Conservation (phyloP, 2,113 vertebrate species). For the Chelonoidis abingdonii region DNA sequence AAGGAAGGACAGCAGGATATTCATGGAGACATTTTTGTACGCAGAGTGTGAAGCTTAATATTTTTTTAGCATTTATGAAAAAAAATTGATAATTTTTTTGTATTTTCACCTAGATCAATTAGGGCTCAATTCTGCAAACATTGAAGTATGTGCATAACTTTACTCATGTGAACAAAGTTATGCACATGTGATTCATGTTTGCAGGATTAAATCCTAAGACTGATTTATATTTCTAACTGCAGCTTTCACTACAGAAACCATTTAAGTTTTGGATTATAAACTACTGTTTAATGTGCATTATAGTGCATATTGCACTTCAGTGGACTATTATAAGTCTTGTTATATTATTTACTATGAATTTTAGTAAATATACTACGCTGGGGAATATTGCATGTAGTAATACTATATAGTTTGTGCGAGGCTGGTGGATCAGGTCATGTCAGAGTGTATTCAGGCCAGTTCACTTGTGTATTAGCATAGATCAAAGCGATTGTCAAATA, state of each 20-base stretch:
- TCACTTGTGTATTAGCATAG: not conserved
- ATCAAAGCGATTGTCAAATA: not conserved
- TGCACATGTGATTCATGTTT: not conserved
- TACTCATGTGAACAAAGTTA: not conserved
- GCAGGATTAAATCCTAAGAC: not conserved
- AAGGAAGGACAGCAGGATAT: not conserved
- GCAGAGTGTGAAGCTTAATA: not conserved
- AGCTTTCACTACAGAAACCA: not conserved
- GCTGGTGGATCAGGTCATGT: not conserved
- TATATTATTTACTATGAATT: not conserved
- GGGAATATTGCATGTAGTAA: not conserved
- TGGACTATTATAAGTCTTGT: not conserved
- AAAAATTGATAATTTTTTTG: not conserved
- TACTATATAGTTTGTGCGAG: not conserved
- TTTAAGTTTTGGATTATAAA: not conserved
- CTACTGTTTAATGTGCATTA: not conserved
- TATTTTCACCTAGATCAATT: rapidly evolving
- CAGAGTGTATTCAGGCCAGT: not conserved
- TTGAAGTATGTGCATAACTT: not conserved
- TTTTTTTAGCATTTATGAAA: not conserved
- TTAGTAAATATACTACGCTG: conserved; percentile 9
- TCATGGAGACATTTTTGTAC: not conserved
- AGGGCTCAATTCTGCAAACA: not conserved
- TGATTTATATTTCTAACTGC: not conserved
- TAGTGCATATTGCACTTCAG: not conserved